Evolutionary conservation across 2,888 invertebrate genomes (phyloP), one percentile per base, ranked within the genome.

Genomic region (Hyppa rectilinea): DNA sequence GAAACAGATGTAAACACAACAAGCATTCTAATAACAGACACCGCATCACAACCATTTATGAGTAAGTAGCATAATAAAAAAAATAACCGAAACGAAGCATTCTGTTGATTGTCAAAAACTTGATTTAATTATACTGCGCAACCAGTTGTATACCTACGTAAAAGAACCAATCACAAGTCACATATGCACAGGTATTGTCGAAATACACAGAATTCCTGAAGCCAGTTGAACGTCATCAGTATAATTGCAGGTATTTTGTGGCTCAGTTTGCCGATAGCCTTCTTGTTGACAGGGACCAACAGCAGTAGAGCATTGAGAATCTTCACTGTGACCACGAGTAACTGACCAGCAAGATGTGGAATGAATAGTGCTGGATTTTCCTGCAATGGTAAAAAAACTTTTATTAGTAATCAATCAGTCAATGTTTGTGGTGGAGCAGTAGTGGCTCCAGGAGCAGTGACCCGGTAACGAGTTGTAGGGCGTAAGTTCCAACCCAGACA

Each of bases 201-300:
- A 71, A 94, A 94, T 5, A 93, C 94, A 80, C 94, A 94, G 80
- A 94, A 94, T 75, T 93, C 94, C 86, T 94, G 94, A 6, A 91
- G 80, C 93, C 93, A 94, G 78, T 93, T 94, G 71, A 94, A 94
- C 7, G 83, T 73, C 90, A 94, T 90, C 38, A 94, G 47, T 6
- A 88, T 29, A 9, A 94, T 87, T 0, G 89, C 85, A 1, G 87
- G 87, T 3, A 92, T 38, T 66, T 88, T 91, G 59, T 90, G 83
- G 38, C 76, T 79, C 10, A 94, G 75, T 67, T 84, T 87, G 10
- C 70, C 60, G 0, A 89, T 60, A 0, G 87, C 84, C 55, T 89
- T 91, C 6, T 78, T n/a, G 20, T 92, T 90, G 2, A 89, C 53
- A 5, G 87, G 85, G 0, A 82, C 70, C 31, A 93, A 49, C 12